phyloP scores from a whole-genome alignment of 2,113 vertebrate genomes.

The Petrocephalus microphthalmus region DNA sequence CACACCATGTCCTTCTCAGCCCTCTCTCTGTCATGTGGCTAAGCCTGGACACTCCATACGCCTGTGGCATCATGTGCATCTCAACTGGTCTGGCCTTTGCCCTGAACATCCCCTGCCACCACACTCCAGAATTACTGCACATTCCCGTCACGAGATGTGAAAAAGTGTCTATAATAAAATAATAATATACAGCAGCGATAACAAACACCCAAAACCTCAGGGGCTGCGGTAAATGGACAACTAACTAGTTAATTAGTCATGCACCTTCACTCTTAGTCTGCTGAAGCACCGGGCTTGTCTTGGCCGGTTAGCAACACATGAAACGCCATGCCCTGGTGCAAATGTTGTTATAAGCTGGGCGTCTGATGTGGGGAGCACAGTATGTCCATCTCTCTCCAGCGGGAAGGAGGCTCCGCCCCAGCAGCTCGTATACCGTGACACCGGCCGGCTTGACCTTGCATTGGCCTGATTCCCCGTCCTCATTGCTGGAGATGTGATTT shows the following conservation, averaged over 20 bases:
- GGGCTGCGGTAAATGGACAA: background rate
- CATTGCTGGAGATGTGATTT: conserved; percentile 24
- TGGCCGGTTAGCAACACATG: background rate
- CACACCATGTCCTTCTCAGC: background rate
- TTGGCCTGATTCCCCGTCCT: background rate
- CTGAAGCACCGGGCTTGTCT: background rate
- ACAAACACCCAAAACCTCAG: background rate
- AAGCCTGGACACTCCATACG: background rate
- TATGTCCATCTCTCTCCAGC: background rate
- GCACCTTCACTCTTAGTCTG: background rate
- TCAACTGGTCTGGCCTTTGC: background rate
- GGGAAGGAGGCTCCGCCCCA: background rate
- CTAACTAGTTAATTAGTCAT: background rate
- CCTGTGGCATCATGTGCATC: background rate
- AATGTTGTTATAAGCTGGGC: background rate
- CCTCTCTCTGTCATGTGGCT: background rate
- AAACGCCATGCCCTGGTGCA: background rate
- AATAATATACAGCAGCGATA: background rate
- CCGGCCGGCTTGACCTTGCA: background rate
- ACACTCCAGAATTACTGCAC: background rate
- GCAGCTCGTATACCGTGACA: background rate
- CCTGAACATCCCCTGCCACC: background rate
- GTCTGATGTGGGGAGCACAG: background rate
- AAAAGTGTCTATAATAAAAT: background rate
- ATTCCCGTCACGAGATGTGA: background rate